Base-by-base conservation (phyloP, 1,140 invertebrate species). In the Lasioglossum albipes region DNA sequence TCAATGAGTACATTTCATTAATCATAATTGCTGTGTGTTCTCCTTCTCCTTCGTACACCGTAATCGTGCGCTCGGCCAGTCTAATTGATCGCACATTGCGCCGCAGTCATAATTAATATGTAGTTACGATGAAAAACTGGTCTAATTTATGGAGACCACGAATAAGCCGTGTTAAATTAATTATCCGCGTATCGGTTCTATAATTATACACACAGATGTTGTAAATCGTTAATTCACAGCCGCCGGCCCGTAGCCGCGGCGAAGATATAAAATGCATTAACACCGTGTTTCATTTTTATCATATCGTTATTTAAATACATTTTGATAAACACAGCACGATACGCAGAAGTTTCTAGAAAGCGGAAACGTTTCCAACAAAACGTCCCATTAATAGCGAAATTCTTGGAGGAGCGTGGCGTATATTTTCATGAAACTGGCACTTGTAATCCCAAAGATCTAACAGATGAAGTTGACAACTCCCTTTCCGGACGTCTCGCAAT, bases 381-480 rank as follows among this genome's bases (percentile, higher is more conserved):
- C 9, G 20, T 57, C 57, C 52, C 27, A 41, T 79, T 75, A 61
- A 67, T 75, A 57, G 62, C 42, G 49, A 61, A 67, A 67, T 79
- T 36, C 42, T 65, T 41, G 57, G 41, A 27, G 36, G 45, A 61
- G 16, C n/a, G 36, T 41, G 64, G 72, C 41, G 42, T 22, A 41
- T 45, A 52, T 75, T 75, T 80, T 69, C 72, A 61, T 52, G 72
- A 49, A 75, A 75, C 57, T 57, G 36, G 54, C 65, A 69, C 72
- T 75, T 69, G 64, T 67, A 75, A 75, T 75, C 73, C 68, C 65
- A 42, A 80, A 75, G 79, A 80, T 80, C 73, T 54, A 42, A 67
- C 64, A 68, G 54, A 73, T 59, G 71, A 73, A 73, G 78, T 68
- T 65, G 73, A 75, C 73, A 75, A 68, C 65, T 42, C 64, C 31